Conservation (phyloP, 2,797 vertebrate species). For the Todus mexicanus region DNA sequence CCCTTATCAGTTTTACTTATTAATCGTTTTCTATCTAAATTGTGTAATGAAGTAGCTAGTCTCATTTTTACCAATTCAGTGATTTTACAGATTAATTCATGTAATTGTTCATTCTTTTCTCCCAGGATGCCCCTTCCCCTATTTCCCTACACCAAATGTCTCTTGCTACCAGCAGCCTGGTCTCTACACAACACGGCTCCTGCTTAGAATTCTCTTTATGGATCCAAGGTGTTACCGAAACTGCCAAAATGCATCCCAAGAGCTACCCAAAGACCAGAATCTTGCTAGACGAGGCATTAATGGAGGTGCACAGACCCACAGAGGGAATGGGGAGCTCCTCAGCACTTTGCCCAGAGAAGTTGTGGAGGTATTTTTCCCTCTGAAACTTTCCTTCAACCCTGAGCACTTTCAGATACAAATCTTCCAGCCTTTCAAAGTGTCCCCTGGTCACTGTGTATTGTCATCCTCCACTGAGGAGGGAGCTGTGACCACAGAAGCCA, state of each 20-base stretch:
- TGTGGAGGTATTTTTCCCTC: not conserved
- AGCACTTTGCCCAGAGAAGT: no score
- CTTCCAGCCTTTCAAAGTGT: not conserved
- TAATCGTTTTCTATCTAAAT: constrained; percentile 12
- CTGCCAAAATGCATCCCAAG: not conserved
- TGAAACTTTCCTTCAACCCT: not conserved
- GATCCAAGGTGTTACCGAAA: not conserved
- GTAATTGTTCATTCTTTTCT: not conserved
- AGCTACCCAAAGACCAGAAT: not conserved
- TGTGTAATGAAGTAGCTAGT: constrained; percentile 1
- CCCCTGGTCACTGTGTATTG: no score
- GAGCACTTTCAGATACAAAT: not conserved
- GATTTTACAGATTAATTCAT: not conserved
- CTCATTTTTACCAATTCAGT: not conserved
- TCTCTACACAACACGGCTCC: not conserved
- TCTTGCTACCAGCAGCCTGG: not conserved
- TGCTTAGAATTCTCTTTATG: not conserved
- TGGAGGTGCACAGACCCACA: not conserved
- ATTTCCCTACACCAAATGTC: not conserved
- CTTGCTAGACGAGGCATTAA: not conserved
- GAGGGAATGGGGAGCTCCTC: not conserved
- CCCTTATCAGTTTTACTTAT: not conserved
- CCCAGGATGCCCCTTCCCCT: not conserved
- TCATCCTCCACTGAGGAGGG: not conserved
- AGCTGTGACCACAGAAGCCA: not conserved